Evolutionary conservation across 2,797 vertebrate species (phyloP).

Genomic region (Gymnopithys bicolor): DNA sequence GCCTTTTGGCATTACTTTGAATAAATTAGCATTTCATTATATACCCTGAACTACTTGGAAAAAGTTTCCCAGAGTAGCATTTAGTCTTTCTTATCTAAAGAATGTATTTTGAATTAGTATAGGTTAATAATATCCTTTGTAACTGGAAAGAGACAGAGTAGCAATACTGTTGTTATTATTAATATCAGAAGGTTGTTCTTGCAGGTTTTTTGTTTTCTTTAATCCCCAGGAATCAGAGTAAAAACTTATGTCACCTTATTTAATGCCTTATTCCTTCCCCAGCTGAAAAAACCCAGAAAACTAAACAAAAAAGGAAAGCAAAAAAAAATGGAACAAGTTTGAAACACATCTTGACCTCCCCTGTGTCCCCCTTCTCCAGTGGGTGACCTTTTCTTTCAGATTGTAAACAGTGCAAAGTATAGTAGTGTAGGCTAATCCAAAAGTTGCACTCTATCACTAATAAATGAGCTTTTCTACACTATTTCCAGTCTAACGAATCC

Average conservation of each 20-base stretch:
- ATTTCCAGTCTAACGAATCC: not conserved
- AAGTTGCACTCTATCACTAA: accelerated
- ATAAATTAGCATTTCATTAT: slow-evolving; percentile 64
- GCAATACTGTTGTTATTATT: not conserved
- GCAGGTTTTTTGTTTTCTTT: not conserved
- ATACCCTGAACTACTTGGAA: not conserved
- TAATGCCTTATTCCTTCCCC: not conserved
- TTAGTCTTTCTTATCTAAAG: not conserved
- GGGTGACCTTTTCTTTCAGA: not conserved
- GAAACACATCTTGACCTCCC: not conserved
- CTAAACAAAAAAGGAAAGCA: not conserved
- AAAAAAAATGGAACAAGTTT: not conserved
- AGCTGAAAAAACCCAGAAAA: not conserved
- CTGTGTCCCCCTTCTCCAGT: not conserved
- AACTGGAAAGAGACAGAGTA: not conserved
- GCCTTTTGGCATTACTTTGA: slow-evolving; percentile 58
- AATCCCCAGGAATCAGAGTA: not conserved
- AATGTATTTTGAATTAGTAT: not conserved
- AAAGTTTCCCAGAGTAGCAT: slow-evolving; percentile 1
- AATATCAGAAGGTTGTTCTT: not conserved
- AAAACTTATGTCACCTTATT: not conserved
- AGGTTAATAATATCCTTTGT: slow-evolving; percentile 20
- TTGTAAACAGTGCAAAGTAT: not conserved
- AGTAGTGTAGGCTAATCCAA: not conserved
- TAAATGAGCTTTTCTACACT: not conserved